Percentiles rank a stretch among this genome's conserved stretches.
phyloP scores from a whole-genome alignment of 2,113 vertebrate genomes.

The Sebastes schlegelii region DNA sequence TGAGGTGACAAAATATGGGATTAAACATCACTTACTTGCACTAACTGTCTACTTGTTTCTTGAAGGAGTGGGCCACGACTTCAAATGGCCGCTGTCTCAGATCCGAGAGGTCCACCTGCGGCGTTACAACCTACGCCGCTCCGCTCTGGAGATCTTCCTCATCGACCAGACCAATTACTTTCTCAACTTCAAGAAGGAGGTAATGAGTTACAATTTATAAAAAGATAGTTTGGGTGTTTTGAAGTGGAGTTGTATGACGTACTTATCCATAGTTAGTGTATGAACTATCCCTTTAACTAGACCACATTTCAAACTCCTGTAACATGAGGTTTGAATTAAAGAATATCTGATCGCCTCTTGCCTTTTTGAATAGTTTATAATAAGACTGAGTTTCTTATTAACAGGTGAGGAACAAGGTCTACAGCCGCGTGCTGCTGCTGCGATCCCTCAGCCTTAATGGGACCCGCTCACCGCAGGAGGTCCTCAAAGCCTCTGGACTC shows the following conservation, averaged over 20 bases:
- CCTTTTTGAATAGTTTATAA: not conserved
- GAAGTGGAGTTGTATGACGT: too few relatives aligned
- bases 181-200: constrained; percentile 98
- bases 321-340: not conserved
- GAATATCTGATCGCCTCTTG: not conserved
- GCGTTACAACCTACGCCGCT: constrained; percentile 94
- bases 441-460: constrained; percentile 91
- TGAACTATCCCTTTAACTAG: not conserved
- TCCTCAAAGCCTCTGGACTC: constrained; percentile 93
- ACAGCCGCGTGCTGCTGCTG: constrained; percentile 91
- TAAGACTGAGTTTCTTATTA: constrained; percentile 9
- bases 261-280: too few relatives aligned
- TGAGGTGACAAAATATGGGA: not conserved
- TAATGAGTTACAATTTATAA: constrained; percentile 51
- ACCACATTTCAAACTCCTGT: not conserved
- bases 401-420: constrained; percentile 95
- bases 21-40: not conserved
- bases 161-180: constrained; percentile 98
- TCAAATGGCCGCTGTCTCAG: constrained; percentile 96
- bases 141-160: constrained; percentile 97
- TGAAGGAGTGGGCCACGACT: constrained; percentile 94
- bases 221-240: too few relatives aligned
- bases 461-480: constrained; percentile 93
- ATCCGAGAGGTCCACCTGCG: constrained; percentile 95
- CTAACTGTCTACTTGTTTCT: not conserved